Percentiles rank a stretch among this genome's conserved stretches.
Conservation (phyloP, 2,888 invertebrate genomes). For the Eucera pruinosa region DNA sequence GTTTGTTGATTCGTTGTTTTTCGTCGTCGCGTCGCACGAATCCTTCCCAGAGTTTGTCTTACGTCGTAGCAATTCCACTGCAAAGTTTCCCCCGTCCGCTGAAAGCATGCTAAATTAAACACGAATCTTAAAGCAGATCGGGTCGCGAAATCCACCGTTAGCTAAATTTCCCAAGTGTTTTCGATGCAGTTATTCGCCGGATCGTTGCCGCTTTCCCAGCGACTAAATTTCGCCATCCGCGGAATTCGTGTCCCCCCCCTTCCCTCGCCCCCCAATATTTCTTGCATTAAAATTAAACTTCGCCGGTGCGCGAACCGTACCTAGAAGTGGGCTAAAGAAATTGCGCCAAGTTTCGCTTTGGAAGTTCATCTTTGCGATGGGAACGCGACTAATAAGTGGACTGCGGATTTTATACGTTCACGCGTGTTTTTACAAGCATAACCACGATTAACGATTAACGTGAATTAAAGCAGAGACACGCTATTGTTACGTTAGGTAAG, state of each 20-base stretch:
- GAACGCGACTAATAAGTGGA: no score
- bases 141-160: conserved; percentile 22
- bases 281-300: conserved; percentile 18
- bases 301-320: no score
- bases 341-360: no score
- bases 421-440: no score
- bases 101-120: conserved; percentile 33
- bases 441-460: no score
- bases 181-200: conserved; percentile 23
- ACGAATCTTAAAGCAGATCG: conserved; percentile 33
- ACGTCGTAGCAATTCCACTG: not conserved
- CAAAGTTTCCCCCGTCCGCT: conserved; percentile 16
- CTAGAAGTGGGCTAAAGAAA: no score
- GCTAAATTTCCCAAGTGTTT: conserved; percentile 32
- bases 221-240: conserved; percentile 23
- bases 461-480: no score
- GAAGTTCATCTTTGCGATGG: no score
- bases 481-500: no score
- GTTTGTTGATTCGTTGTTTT: not conserved
- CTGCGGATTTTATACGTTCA: no score
- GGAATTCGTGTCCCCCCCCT: conserved; percentile 13
- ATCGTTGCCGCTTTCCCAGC: not conserved
- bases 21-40: not conserved
- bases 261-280: conserved; percentile 28
- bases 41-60: not conserved